Evolutionary conservation across 2,113 vertebrate genomes (phyloP).

Genomic region (Pomatostomus ruficeps): DNA sequence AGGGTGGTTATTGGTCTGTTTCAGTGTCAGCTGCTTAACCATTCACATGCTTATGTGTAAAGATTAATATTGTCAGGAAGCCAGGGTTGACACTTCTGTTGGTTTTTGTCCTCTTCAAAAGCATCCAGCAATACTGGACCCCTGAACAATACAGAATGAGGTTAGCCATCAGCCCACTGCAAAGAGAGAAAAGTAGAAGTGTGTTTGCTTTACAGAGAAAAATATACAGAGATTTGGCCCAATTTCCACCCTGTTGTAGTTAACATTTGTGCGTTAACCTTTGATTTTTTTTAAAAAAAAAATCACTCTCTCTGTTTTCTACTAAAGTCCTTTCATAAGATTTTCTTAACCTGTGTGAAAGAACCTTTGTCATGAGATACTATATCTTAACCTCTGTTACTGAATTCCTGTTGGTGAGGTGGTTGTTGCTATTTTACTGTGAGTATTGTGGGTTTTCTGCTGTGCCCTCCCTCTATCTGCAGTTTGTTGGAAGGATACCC

Average conservation of each 20-base stretch:
- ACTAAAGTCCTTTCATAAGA: accelerated
- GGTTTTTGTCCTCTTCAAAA: not conserved
- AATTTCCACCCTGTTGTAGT: accelerated
- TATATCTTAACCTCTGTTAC: accelerated
- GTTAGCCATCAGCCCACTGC: not conserved
- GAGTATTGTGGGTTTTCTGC: not conserved
- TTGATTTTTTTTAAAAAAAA: not conserved
- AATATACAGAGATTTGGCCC: not conserved
- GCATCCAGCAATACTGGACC: not conserved
- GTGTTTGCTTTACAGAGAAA: not conserved
- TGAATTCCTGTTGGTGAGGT: not conserved
- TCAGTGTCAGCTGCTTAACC: not conserved
- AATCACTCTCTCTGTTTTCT: not conserved
- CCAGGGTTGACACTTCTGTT: not conserved
- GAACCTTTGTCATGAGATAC: not conserved
- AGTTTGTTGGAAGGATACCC: not conserved
- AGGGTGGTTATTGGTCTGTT: not conserved
- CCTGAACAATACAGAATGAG: not conserved
- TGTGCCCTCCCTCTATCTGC: not conserved
- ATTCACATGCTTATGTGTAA: not conserved
- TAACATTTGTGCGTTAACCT: accelerated
- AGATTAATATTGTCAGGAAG: not conserved
- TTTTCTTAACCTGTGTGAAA: not conserved
- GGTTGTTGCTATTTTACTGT: not conserved
- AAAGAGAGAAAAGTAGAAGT: not conserved